Percentiles rank a stretch among this genome's conserved stretches.
These are phyloP conservation scores for Himantopus leucocephalus DNA, from an alignment of 2,113 vertebrate species.

Conservation along the genomic window DNA sequence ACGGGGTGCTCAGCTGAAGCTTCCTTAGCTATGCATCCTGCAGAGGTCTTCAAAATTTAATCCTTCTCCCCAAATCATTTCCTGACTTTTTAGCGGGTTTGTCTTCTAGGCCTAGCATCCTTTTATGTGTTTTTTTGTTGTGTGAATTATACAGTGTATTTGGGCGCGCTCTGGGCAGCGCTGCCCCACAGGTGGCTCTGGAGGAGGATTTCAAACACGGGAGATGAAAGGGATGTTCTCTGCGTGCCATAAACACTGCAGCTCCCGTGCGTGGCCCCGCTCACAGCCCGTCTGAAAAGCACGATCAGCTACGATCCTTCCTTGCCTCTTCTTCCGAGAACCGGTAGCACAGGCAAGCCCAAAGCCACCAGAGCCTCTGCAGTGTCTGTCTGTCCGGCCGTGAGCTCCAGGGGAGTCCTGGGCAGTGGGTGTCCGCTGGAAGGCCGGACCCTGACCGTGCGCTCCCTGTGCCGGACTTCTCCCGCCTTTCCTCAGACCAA, in stretches of 20 bases:
- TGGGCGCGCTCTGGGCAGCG: background rate
- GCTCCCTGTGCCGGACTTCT: background rate
- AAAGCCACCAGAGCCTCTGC: background rate
- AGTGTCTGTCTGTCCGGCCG: background rate
- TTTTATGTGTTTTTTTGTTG: background rate
- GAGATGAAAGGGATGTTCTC: constrained; percentile 1
- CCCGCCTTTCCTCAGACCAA: background rate
- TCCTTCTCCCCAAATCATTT: background rate
- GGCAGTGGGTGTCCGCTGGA: background rate
- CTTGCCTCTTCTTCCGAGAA: background rate
- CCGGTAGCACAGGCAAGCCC: background rate
- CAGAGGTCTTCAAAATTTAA: background rate
- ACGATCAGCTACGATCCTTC: background rate
- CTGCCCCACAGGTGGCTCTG: background rate
- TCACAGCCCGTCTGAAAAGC: background rate
- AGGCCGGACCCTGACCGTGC: background rate
- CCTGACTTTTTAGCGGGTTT: background rate
- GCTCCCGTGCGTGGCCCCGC: background rate
- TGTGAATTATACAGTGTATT: background rate
- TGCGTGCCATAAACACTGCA: background rate
- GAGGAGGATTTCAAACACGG: background rate
- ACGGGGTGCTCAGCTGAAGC: background rate
- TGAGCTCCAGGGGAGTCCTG: background rate
- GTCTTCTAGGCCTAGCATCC: background rate
- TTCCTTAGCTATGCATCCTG: too few relatives aligned